These are phyloP conservation scores for Yponomeuta cagnagella DNA, from an alignment of 2,888 invertebrate genomes.

Conservation along the genomic window DNA sequence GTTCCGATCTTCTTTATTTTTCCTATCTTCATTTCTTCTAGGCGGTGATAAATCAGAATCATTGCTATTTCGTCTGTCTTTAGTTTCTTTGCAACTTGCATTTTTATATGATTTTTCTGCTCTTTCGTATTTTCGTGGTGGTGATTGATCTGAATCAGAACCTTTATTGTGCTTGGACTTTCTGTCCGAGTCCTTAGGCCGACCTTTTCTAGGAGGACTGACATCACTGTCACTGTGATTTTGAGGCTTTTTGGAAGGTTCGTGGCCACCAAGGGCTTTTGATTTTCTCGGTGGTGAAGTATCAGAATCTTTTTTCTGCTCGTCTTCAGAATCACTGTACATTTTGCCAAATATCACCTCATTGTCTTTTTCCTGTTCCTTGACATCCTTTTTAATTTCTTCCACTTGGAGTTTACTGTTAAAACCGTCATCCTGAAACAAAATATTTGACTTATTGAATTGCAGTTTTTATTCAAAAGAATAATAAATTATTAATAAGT, in stretches of 20 bases:
- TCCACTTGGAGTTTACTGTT: constrained; percentile 61
- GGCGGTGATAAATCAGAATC: constrained; percentile 60
- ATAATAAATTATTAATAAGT: not conserved
- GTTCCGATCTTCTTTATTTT: not conserved
- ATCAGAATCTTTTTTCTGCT: constrained; percentile 47
- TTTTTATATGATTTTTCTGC: not conserved
- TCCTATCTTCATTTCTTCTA: constrained; percentile 27
- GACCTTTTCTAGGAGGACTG: constrained; percentile 24
- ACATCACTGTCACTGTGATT: constrained; percentile 8
- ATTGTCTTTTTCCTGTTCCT: constrained; percentile 59
- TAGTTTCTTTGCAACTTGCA: not conserved
- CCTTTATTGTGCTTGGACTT: not conserved
- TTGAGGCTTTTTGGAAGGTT: constrained; percentile 17
- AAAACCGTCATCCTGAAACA: constrained; percentile 63
- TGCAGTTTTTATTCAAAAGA: not conserved
- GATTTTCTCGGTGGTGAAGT: constrained; percentile 31
- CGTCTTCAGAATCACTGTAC: constrained; percentile 69
- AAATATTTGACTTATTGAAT: constrained; percentile 4
- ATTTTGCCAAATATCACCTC: constrained; percentile 66
- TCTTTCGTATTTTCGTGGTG: constrained; percentile 22
- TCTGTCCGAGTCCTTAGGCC: not conserved
- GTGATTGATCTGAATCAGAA: not conserved
- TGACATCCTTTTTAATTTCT: constrained; percentile 56
- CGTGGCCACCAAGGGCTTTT: not conserved
- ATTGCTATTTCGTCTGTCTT: constrained; percentile 25